Base-by-base conservation (phyloP, 2,797 vertebrate genomes). In the Toxotes lorentzi region DNA sequence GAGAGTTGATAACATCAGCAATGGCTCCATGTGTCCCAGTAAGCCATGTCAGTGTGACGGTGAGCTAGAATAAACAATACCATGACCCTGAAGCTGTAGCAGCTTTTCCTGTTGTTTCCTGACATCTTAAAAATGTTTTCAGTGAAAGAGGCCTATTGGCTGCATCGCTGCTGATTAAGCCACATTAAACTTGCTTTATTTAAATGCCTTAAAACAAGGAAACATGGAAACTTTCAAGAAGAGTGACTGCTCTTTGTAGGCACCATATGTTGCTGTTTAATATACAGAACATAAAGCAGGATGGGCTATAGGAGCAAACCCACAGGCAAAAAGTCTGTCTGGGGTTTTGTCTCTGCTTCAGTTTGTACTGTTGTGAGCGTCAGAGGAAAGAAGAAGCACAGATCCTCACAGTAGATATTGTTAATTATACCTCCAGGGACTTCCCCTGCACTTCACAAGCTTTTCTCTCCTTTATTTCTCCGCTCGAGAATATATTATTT, bases 381-480 rank as follows among this genome's bases (percentile, higher is more conserved):
- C 65, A 47, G 73, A 51, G 27, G 27, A 73, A 64, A 82, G 66
- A 76, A 73, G 70, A 54, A 41, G 61, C 54, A 67, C 32, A 64
- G 68, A 84, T 59, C 75, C 64, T 56, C 73, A 83, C 45, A 51
- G 67, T 78, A 89, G 78, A 85, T 87, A 83, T 87, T 89, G 86
- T 91, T 95, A 93, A 94, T 93, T 92, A 80, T 59, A 77, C 84
- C 92, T 86, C 87, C 63, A 19, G 89, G 86, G 92, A 94, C 74
- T 73, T 79, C 61, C 53, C 41, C 62, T 85, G 58, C 78, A 76
- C 78, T 85, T 92, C 90, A 85, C 77, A 83, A 85, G 77, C 73
- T 45, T 72, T 24, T 62, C 72, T 78, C 69, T 73, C 41, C 73
- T 86, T 84, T 87, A 61, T 88, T 82, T 73, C 76, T 83, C 73